Evolutionary conservation across 2,888 invertebrate genomes (phyloP).

Genomic region (Caenorhabditis auriculariae): DNA sequence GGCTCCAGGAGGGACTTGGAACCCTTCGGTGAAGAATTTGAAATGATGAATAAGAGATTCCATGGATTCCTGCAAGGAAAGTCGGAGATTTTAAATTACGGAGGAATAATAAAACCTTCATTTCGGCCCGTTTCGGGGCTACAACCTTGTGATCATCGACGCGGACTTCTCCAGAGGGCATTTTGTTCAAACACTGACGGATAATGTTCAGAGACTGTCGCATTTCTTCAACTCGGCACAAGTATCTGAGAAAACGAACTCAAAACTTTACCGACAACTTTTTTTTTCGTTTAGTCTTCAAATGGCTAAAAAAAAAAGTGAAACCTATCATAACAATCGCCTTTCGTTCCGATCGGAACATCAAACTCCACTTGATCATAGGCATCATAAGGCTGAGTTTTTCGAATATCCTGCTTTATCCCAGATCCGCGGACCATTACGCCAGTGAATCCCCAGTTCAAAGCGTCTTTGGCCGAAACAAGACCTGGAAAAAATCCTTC

Average conservation of each 20-base stretch:
- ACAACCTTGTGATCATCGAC: constrained; percentile 90
- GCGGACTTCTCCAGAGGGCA: constrained; percentile 74
- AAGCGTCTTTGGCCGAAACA: constrained; percentile 86
- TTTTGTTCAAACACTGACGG: constrained; percentile 92
- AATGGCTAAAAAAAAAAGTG: not conserved
- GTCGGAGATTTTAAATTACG: not conserved
- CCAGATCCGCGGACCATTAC: constrained; percentile 98
- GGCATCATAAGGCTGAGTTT: constrained; percentile 93
- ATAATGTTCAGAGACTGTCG: constrained; percentile 90
- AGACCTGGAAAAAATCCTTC: constrained; percentile 70
- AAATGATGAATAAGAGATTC: constrained; percentile 97
- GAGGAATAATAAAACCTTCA: constrained; percentile 85
- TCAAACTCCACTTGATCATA: constrained; percentile 93
- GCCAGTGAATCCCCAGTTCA: constrained; percentile 92
- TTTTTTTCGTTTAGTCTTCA: no score
- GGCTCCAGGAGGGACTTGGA: constrained; percentile 91
- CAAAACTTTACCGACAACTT: not conserved
- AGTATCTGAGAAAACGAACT: constrained; percentile 71
- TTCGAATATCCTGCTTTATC: constrained; percentile 96
- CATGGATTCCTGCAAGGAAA: constrained; percentile 73
- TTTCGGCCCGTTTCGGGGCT: constrained; percentile 86
- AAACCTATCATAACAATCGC: constrained; percentile 92
- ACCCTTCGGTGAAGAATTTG: constrained; percentile 94
- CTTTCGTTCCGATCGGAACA: constrained; percentile 89
- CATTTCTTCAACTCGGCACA: constrained; percentile 76